phyloP scores from a whole-genome alignment of 2,797 vertebrate species.

The Carcharodon carcharias region DNA sequence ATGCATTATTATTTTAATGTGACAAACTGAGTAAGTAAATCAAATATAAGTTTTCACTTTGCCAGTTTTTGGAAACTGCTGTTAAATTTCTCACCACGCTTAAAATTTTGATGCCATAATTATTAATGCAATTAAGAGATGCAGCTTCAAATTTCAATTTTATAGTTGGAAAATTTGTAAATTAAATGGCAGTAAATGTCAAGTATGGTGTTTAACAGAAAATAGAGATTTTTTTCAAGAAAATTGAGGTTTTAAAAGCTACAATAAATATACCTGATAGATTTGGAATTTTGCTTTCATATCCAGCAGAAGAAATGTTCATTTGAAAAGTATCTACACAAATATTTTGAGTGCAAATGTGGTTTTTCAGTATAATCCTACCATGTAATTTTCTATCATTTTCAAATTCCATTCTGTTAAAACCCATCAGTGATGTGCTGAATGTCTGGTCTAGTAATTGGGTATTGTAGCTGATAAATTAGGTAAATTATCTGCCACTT shows the following conservation, averaged over 20 bases:
- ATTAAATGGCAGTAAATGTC: not conserved
- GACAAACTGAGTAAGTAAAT: not conserved
- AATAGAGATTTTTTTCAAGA: not conserved
- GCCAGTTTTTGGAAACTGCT: not conserved
- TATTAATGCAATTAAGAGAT: not conserved
- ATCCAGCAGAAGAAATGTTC: not conserved
- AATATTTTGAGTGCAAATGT: not conserved
- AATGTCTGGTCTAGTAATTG: too few species aligned
- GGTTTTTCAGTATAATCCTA: not conserved
- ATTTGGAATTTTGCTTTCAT: not conserved
- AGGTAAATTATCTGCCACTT: not conserved
- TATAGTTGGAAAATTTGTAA: not conserved
- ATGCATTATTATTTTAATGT: not conserved
- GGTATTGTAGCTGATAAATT: not conserved
- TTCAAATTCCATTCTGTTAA: not conserved
- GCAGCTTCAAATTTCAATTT: not conserved
- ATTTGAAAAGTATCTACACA: not conserved
- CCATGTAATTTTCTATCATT: not conserved
- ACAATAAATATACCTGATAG: not conserved
- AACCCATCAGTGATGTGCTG: not conserved
- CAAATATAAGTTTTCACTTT: not conserved
- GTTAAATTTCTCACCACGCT: not conserved
- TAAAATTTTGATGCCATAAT: not conserved
- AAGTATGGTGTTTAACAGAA: not conserved
- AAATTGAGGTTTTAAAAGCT: not conserved